A percentile compares a stretch with the other conserved stretches of the same genome.
Evolutionary conservation across 2,888 invertebrate species (phyloP).

Genomic region (Drosophila rellima): DNA sequence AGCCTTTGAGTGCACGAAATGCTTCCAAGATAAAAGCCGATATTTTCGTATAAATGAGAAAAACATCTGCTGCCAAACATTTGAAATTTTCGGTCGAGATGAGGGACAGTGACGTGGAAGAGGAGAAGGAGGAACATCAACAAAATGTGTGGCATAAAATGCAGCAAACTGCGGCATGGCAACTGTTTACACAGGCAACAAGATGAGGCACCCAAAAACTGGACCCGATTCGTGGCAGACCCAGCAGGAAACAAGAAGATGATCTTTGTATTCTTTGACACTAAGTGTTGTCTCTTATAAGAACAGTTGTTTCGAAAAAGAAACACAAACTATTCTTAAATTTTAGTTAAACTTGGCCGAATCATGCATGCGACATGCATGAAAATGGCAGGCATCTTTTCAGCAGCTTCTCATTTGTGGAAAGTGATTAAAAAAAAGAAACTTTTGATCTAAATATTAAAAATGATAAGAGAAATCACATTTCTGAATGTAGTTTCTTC

Average conservation of each 20-base stretch:
- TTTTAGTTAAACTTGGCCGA: too few species aligned
- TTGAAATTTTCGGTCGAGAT: constrained; percentile 62
- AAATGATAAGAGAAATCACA: too few species aligned
- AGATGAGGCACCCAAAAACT: constrained; percentile 56
- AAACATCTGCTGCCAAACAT: constrained; percentile 74
- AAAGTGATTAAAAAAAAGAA: too few species aligned
- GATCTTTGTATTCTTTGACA: background rate
- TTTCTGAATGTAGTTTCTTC: background rate
- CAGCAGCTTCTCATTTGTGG: background rate
- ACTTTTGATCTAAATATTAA: too few species aligned
- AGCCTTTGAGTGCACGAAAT: constrained; percentile 52
- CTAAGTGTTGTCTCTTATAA: background rate
- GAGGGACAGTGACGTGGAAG: constrained; percentile 17
- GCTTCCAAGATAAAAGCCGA: constrained; percentile 64
- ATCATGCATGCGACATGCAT: background rate
- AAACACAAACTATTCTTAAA: too few species aligned
- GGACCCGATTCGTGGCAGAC: constrained; percentile 37
- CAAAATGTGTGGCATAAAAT: constrained; percentile 68
- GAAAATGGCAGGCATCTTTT: background rate
- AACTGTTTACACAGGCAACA: constrained; percentile 69
- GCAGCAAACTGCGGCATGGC: constrained; percentile 65
- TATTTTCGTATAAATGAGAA: constrained; percentile 49
- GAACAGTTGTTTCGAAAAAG: background rate
- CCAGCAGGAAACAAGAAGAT: constrained; percentile 34
- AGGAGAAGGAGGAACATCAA: constrained; percentile 32